Evolutionary conservation across 2,113 vertebrate genomes (phyloP).

Genomic region (Tautogolabrus adspersus): DNA sequence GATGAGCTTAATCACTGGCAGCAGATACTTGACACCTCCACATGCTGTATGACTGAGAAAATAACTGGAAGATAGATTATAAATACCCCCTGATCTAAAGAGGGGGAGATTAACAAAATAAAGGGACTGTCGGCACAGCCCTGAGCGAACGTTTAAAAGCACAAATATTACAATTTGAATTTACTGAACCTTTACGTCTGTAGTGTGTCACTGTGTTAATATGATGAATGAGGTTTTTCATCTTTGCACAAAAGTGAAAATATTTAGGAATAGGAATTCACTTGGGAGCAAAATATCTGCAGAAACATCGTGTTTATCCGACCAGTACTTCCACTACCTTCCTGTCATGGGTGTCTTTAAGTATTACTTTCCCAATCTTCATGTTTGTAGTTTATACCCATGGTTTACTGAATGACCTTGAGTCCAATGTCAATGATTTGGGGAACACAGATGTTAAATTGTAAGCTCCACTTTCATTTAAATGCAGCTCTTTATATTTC

Average conservation of each 20-base stretch:
- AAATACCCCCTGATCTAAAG: not conserved
- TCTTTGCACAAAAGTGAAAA: too few relatives aligned
- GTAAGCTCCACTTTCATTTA: not conserved
- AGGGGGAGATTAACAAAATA: not conserved
- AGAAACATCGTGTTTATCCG: too few relatives aligned
- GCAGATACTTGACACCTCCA: conserved; percentile 40
- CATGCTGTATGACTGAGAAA: conserved; percentile 10
- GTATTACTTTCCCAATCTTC: not conserved
- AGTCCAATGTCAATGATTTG: not conserved
- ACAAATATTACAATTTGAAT: not conserved
- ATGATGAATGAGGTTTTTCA: too few relatives aligned
- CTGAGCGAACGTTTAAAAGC: not conserved
- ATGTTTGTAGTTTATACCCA: not conserved
- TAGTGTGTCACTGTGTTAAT: too few relatives aligned
- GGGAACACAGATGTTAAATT: not conserved
- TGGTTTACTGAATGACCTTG: not conserved
- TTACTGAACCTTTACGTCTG: not conserved
- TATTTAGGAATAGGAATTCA: too few relatives aligned
- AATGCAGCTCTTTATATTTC: not conserved
- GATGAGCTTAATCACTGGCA: conserved; percentile 57
- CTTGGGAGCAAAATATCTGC: too few relatives aligned
- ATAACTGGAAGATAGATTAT: conserved; percentile 15
- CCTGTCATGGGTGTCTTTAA: too few relatives aligned
- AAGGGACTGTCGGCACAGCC: not conserved
- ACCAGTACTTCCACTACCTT: too few relatives aligned